phyloP scores from a whole-genome alignment of 2,797 vertebrate genomes.

The Tenualosa thibaudeaui region DNA sequence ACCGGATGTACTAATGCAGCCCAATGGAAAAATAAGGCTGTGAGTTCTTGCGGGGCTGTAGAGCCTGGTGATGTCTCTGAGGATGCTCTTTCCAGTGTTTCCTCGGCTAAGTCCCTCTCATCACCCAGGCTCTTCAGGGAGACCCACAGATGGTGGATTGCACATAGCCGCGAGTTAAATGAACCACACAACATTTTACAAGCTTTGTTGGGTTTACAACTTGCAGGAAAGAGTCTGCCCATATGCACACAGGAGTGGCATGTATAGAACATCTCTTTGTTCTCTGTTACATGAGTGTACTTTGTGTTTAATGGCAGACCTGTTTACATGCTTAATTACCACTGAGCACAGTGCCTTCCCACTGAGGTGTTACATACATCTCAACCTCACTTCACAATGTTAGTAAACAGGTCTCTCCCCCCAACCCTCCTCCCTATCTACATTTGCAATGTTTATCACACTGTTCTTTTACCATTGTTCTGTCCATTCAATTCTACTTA shows the following conservation, averaged over 20 bases:
- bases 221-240: neutral
- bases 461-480: too few species aligned
- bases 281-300: conserved; percentile 15
- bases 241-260: neutral
- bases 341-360: neutral
- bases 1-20: neutral
- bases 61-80: neutral
- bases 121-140: neutral
- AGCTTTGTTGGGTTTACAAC: conserved; percentile 21
- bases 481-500: neutral
- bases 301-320: conserved; percentile 7
- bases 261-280: neutral
- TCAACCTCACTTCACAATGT: neutral
- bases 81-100: conserved; percentile 10
- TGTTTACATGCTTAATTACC: conserved; percentile 19
- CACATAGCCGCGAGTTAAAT: conserved; percentile 10
- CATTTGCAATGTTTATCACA: neutral
- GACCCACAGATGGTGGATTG: conserved; percentile 6
- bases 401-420: neutral
- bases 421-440: neutral
- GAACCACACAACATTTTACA: conserved; percentile 7
- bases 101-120: neutral
- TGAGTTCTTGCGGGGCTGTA: neutral
- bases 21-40: neutral
- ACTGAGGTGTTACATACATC: neutral